These are phyloP conservation scores for Allygus modestus DNA, from an alignment of 2,888 invertebrate genomes.

Conservation along the genomic window DNA sequence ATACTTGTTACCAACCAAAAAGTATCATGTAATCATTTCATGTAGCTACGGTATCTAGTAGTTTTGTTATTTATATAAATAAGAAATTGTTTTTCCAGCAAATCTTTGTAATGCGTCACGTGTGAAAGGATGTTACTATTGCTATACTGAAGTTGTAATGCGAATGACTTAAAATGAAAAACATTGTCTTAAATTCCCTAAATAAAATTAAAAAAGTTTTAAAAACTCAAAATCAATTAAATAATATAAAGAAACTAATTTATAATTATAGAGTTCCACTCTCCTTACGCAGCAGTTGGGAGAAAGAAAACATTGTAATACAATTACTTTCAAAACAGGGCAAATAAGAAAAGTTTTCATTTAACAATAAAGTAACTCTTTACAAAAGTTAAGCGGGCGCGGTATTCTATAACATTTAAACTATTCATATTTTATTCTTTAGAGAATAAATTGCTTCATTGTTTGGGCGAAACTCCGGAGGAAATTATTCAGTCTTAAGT, in stretches of 20 bases:
- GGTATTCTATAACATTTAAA: constrained; percentile 51
- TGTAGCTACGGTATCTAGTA: too few species aligned
- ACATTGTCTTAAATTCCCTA: too few species aligned
- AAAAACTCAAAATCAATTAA: too few species aligned
- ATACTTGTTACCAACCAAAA: too few species aligned
- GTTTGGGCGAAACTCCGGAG: constrained; percentile 30
- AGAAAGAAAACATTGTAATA: constrained; percentile 36
- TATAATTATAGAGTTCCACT: neutral
- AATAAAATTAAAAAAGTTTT: too few species aligned
- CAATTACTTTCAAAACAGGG: constrained; percentile 42
- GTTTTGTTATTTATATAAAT: too few species aligned
- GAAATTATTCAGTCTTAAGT: constrained; percentile 47
- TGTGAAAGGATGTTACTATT: too few species aligned
- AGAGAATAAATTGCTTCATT: constrained; percentile 49
- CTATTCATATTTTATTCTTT: constrained; percentile 56
- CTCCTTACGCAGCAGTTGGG: neutral
- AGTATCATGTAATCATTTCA: too few species aligned
- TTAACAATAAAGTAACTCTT: constrained; percentile 51
- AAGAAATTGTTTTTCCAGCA: too few species aligned
- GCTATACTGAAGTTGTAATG: too few species aligned
- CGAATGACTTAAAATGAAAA: too few species aligned
- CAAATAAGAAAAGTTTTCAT: constrained; percentile 47
- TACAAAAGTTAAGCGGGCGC: constrained; percentile 43
- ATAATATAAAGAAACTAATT: neutral
- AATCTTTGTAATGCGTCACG: too few species aligned